These are phyloP conservation scores for Heterodera schachtii DNA, from an alignment of 1,140 invertebrate species.

Conservation along the genomic window DNA sequence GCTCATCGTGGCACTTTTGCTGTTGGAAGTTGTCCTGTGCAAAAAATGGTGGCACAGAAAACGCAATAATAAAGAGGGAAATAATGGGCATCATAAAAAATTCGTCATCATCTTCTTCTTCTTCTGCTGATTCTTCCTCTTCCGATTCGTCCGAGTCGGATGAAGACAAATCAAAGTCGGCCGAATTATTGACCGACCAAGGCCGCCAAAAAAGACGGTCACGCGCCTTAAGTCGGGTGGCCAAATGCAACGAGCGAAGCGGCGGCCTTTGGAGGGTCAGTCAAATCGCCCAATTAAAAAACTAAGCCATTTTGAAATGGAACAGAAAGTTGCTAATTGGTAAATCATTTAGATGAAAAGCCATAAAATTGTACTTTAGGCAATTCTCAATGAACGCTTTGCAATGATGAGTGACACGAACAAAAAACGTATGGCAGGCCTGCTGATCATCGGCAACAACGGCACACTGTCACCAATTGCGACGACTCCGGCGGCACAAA, in stretches of 20 bases:
- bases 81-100: too few species aligned
- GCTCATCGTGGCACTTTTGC: too few species aligned
- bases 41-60: too few species aligned
- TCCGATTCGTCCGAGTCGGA: neutral
- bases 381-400: neutral
- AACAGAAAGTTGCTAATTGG: too few species aligned
- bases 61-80: too few species aligned
- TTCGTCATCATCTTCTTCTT: neutral
- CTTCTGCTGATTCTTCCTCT: neutral
- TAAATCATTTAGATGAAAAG: too few species aligned
- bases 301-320: too few species aligned
- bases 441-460: neutral
- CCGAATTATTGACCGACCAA: neutral
- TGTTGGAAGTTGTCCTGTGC: too few species aligned
- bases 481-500: neutral
- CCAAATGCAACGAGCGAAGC: neutral
- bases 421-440: neutral
- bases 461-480: neutral
- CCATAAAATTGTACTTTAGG: neutral
- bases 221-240: neutral
- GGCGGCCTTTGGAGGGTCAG: neutral
- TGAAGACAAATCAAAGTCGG: neutral
- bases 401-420: neutral
- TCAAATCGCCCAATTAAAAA: too few species aligned
- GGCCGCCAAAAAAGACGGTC: neutral